phyloP scores from a whole-genome alignment of 2,113 vertebrate genomes.

The Petaurus breviceps region DNA sequence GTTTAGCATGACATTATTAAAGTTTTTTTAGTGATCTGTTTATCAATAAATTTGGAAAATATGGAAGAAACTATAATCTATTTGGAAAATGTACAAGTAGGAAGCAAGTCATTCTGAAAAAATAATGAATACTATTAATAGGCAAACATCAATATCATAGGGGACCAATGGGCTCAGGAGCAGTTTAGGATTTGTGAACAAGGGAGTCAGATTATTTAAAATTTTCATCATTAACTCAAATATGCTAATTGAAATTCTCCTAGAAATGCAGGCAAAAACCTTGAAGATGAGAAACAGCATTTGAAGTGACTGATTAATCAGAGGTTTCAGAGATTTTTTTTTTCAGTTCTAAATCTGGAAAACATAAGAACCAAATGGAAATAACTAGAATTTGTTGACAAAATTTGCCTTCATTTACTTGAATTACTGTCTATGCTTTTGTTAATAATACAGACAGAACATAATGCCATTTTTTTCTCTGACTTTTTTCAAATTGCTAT shows the following conservation, averaged over 20 bases:
- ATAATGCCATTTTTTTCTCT: constrained; percentile 24
- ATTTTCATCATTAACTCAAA: neutral
- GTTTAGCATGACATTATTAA: neutral
- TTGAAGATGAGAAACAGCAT: constrained; percentile 1
- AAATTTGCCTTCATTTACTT: constrained; percentile 28
- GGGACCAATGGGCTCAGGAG: neutral
- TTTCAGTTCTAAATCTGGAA: constrained; percentile 38
- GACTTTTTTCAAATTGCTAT: constrained; percentile 9
- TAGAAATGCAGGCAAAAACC: neutral
- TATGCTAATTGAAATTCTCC: neutral
- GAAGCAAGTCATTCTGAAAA: neutral
- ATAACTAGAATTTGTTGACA: constrained; percentile 53
- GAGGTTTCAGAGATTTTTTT: constrained; percentile 30
- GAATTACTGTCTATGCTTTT: neutral
- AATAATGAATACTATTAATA: neutral
- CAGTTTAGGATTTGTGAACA: neutral
- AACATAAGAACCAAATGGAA: constrained; percentile 2
- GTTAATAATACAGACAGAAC: constrained; percentile 22
- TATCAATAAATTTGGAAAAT: neutral
- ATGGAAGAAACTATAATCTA: neutral
- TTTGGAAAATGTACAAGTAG: neutral
- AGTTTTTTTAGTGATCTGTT: neutral
- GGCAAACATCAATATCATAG: neutral
- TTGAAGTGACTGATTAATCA: constrained; percentile 40
- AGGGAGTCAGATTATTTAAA: neutral